Percentiles rank a stretch among this genome's conserved stretches.
phyloP scores from a whole-genome alignment of 2,113 vertebrate genomes.

The Eurystomus gularis region DNA sequence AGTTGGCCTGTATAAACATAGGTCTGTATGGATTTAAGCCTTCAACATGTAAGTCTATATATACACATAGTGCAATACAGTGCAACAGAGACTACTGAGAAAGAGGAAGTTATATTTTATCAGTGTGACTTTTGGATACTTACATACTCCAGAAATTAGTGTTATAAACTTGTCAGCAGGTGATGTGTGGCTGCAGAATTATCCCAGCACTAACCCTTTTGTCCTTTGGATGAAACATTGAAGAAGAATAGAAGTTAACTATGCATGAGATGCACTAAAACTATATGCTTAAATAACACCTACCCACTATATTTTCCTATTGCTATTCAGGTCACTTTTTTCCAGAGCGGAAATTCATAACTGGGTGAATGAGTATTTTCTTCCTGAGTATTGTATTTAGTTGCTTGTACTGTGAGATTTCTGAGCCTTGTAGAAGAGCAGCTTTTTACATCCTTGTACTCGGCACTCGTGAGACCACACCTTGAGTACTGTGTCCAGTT shows the following conservation, averaged over 20 bases:
- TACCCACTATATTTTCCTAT: background rate
- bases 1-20: background rate
- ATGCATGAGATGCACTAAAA: slow-evolving; percentile 21
- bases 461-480: too few species aligned
- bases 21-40: background rate
- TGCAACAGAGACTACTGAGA: background rate
- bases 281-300: background rate
- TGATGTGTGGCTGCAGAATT: slow-evolving; percentile 39
- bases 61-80: background rate
- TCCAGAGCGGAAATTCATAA: background rate
- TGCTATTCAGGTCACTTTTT: background rate
- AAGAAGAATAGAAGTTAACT: slow-evolving; percentile 7
- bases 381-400: background rate
- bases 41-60: fast-evolving
- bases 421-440: background rate
- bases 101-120: background rate
- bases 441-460: background rate
- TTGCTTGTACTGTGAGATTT: background rate
- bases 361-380: background rate
- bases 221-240: slow-evolving; percentile 43
- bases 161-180: slow-evolving; percentile 61
- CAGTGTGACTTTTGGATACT: background rate
- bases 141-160: slow-evolving; percentile 6
- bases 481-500: too few species aligned
- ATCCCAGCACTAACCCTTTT: background rate